A percentile compares a stretch with the other conserved stretches of the same genome.
Conservation (phyloP, 2,797 vertebrate species). For the Arremon brunneinucha region DNA sequence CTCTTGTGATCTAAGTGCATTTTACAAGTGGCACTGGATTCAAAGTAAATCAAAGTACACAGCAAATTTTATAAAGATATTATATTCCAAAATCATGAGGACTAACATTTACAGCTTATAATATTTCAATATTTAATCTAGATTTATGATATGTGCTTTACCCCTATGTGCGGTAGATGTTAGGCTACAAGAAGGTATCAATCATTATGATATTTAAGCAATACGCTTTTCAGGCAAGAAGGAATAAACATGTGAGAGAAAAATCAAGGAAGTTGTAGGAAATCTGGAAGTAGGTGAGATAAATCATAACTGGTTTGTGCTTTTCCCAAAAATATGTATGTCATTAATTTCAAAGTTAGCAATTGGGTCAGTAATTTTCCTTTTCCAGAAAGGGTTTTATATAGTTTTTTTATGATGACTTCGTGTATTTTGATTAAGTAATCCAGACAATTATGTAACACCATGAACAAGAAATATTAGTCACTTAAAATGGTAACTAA, state of each 20-base stretch:
- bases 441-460: background rate
- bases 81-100: background rate
- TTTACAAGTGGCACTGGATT: background rate
- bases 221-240: background rate
- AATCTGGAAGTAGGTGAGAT: background rate
- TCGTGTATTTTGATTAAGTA: background rate
- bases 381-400: background rate
- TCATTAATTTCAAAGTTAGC: background rate
- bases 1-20: background rate
- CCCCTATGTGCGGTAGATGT: background rate
- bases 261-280: background rate
- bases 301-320: background rate
- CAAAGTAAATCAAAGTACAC: background rate
- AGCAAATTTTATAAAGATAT: background rate
- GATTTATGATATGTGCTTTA: background rate
- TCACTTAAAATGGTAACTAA: background rate
- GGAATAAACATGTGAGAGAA: background rate
- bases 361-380: fast-evolving
- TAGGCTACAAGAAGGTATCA: background rate
- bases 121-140: background rate
- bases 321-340: background rate
- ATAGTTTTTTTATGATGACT: background rate
- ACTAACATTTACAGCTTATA: background rate
- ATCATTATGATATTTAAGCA: background rate
- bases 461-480: background rate